Evolutionary conservation across 2,113 vertebrate genomes (phyloP).

Genomic region (Lampris megalopsis): DNA sequence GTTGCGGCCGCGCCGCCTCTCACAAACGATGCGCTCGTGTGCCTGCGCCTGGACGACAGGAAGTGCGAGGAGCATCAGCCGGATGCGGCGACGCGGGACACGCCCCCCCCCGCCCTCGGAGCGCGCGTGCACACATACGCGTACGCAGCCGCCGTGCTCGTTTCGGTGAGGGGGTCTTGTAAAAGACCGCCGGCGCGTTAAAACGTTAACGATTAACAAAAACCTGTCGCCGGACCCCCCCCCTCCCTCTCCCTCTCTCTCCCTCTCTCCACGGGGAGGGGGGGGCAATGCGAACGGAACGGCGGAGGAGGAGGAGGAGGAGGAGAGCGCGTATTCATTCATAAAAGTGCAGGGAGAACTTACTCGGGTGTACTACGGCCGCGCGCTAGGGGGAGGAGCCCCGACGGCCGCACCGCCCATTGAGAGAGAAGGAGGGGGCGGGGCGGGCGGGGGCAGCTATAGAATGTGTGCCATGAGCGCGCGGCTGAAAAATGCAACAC

Average conservation of each 20-base stretch:
- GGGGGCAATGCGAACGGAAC: not conserved
- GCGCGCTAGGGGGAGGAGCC: conserved; percentile 64
- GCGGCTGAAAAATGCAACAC: not conserved
- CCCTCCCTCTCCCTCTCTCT: not conserved
- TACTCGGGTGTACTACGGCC: conserved; percentile 74
- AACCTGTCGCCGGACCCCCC: too few relatives aligned
- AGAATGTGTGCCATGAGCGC: conserved; percentile 4
- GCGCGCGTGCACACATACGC: too few relatives aligned
- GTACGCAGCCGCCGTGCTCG: too few relatives aligned
- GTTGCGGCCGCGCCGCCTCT: too few relatives aligned
- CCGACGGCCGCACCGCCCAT: conserved; percentile 48
- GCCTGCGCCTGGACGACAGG: too few relatives aligned
- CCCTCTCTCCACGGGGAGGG: not conserved
- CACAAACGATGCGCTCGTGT: too few relatives aligned
- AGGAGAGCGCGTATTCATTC: conserved; percentile 73
- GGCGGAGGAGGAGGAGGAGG: not conserved
- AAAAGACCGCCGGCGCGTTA: too few relatives aligned
- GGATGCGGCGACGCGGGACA: too few relatives aligned
- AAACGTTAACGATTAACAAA: too few relatives aligned
- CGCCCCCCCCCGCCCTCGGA: too few relatives aligned
- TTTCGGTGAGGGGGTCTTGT: too few relatives aligned
- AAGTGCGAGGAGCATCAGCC: too few relatives aligned
- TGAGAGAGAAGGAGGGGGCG: conserved; percentile 9
- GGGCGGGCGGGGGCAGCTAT: conserved; percentile 22
- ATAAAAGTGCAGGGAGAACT: conserved; percentile 74